Percentiles rank a stretch among this genome's conserved stretches.
phyloP scores from a whole-genome alignment of 2,888 invertebrate genomes.

The Andrena bicolor region DNA sequence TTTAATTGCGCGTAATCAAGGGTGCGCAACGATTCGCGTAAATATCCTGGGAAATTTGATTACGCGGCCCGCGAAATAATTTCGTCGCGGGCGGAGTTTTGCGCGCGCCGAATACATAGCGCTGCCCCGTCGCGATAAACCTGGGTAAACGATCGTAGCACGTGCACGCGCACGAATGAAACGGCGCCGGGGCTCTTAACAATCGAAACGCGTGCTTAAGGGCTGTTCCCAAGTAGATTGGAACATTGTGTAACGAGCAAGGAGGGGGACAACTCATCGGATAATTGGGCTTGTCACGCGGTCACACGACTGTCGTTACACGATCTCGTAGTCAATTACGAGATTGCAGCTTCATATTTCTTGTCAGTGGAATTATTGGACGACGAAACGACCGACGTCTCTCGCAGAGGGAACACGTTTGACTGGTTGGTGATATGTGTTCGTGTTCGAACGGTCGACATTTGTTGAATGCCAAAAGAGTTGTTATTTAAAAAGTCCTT shows the following conservation, averaged over 20 bases:
- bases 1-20: conserved; percentile 11
- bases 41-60: conserved; percentile 10
- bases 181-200: conserved; percentile 34
- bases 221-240: conserved; percentile 61
- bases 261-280: conserved; percentile 47
- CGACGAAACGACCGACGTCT: neutral
- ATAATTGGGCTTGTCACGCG: conserved; percentile 69
- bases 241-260: conserved; percentile 55
- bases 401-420: too few species aligned
- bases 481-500: too few species aligned
- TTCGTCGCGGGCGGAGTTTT: conserved; percentile 2
- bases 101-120: neutral
- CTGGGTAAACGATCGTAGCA: conserved; percentile 17
- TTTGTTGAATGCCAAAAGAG: too few species aligned
- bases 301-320: conserved; percentile 55
- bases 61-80: conserved; percentile 20
- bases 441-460: too few species aligned
- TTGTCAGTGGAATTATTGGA: conserved; percentile 6
- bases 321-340: conserved; percentile 54
- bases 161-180: conserved; percentile 44
- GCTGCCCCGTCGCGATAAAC: conserved; percentile 21
- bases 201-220: conserved; percentile 58
- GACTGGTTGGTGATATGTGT: too few species aligned
- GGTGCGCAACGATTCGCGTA: neutral
- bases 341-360: conserved; percentile 51